phyloP scores from a whole-genome alignment of 2,113 vertebrate species.

The Eptesicus fuscus region DNA sequence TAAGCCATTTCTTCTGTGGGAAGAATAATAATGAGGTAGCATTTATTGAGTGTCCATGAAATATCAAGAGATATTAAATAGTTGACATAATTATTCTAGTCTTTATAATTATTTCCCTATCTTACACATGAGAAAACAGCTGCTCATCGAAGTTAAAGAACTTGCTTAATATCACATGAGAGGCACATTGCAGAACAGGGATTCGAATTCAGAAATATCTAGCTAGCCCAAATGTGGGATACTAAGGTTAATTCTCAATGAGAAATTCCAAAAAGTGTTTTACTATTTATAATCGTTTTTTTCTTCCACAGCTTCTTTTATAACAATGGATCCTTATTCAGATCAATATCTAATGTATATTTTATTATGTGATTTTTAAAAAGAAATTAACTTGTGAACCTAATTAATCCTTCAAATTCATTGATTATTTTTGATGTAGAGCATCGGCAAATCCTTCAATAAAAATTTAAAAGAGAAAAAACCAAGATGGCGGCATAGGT shows the following conservation, averaged over 20 bases:
- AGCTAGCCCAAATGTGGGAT: not conserved
- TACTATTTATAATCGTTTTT: not conserved
- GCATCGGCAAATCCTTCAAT: not conserved
- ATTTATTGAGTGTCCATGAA: not conserved
- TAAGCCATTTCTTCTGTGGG: not conserved
- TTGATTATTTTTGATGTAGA: not conserved
- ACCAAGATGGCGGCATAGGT: no score
- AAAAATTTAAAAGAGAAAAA: slow-evolving; percentile 18
- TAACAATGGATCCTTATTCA: not conserved
- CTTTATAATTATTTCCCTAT: not conserved
- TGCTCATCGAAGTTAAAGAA: not conserved
- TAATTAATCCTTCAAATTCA: not conserved
- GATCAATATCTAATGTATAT: not conserved
- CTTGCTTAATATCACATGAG: not conserved
- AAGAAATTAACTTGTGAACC: not conserved
- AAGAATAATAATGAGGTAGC: not conserved
- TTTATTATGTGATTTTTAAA: not conserved
- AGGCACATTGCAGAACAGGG: not conserved
- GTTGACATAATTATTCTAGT: not conserved
- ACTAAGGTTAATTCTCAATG: not conserved
- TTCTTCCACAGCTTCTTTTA: not conserved
- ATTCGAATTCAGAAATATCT: not conserved
- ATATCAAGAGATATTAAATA: not conserved
- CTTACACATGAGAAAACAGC: not conserved
- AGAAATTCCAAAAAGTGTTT: not conserved